phyloP scores from a whole-genome alignment of 2,888 invertebrate genomes.

The Capitulum mitella region DNA sequence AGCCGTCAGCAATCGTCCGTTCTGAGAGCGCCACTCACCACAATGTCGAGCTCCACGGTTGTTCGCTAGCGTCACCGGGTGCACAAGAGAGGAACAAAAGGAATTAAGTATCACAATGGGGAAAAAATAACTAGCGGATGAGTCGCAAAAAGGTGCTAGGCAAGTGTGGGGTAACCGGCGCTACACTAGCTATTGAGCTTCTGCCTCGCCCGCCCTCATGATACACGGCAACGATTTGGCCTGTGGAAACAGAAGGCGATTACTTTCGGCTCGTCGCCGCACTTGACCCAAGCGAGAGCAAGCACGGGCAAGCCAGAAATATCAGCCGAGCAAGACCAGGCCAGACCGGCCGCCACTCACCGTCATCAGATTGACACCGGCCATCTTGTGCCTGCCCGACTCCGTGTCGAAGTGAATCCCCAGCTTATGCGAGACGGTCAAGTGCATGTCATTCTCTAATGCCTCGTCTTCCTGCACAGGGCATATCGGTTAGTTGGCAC shows the following conservation, averaged over 20 bases:
- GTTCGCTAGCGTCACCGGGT: background rate
- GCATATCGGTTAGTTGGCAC: slow-evolving; percentile 25
- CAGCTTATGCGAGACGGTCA: slow-evolving; percentile 42
- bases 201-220: background rate
- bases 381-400: slow-evolving; percentile 41
- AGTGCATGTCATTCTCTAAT: slow-evolving; percentile 43
- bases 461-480: slow-evolving; percentile 42
- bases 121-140: background rate
- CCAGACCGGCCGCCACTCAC: slow-evolving; percentile 40
- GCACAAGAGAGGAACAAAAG: background rate
- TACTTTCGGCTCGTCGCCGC: background rate
- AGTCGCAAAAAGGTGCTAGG: background rate
- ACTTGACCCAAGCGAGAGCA: background rate
- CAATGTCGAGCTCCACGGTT: background rate
- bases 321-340: too few relatives aligned
- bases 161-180: background rate
- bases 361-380: slow-evolving; percentile 43
- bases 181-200: background rate
- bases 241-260: background rate
- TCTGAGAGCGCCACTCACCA: background rate
- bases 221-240: background rate
- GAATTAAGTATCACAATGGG: slow-evolving; percentile 13
- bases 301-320: background rate
- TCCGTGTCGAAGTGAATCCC: slow-evolving; percentile 43
- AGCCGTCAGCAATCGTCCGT: too few relatives aligned